Conservation (phyloP, 64 coral and sea anemone genomes). For the Actinia equina region DNA sequence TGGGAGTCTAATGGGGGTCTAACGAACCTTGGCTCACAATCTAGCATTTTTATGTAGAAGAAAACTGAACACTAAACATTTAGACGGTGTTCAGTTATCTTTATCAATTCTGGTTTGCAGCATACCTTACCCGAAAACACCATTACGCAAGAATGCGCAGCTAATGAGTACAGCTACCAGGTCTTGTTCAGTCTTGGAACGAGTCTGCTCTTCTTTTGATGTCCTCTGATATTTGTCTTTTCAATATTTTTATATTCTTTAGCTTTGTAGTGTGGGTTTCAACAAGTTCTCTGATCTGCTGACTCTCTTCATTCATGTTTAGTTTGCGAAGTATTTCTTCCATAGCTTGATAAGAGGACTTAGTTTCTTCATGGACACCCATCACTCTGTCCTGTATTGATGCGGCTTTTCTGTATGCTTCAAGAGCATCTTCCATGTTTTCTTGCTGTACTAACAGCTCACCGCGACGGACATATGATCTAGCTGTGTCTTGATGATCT, state of each 20-base stretch:
- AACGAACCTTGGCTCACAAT: too few relatives aligned
- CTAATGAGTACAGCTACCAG: background rate
- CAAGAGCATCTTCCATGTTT: slow-evolving; percentile 6
- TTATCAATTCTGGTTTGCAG: too few relatives aligned
- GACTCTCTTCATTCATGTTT: background rate
- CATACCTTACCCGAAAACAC: too few relatives aligned
- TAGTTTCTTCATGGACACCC: slow-evolving; percentile 12
- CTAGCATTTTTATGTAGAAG: too few relatives aligned
- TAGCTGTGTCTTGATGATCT: slow-evolving; percentile 41
- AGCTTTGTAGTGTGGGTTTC: background rate
- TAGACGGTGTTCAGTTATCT: too few relatives aligned
- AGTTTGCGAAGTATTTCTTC: background rate
- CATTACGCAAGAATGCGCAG: background rate
- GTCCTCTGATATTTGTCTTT: background rate
- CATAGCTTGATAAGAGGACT: background rate
- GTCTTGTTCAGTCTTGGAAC: background rate
- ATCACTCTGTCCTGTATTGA: slow-evolving; percentile 2
- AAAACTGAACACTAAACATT: too few relatives aligned
- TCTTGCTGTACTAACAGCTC: background rate
- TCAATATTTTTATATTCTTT: background rate
- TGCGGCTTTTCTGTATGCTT: slow-evolving; percentile 9
- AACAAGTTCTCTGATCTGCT: background rate
- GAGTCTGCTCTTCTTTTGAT: background rate
- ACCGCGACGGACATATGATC: slow-evolving; percentile 3
- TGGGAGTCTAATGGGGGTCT: too few relatives aligned